Evolutionary conservation across 2,113 vertebrate species (phyloP).

Genomic region (Paradisaea rubra): DNA sequence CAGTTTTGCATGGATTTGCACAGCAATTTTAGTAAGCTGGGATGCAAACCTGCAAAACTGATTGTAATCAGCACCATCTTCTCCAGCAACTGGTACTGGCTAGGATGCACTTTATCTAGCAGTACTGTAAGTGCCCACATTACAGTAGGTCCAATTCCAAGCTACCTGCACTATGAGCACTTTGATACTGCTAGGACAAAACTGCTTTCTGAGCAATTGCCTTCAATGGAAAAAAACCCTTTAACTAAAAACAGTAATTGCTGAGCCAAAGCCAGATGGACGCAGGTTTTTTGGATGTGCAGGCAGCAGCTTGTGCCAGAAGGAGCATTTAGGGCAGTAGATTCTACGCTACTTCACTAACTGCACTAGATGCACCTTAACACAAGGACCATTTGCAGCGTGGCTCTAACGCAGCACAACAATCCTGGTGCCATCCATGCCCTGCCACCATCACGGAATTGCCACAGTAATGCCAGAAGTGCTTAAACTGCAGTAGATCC

Average conservation of each 20-base stretch:
- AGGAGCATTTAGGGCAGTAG: constrained; percentile 99
- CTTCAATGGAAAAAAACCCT: not conserved
- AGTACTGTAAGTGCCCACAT: constrained; percentile 93
- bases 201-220: not conserved
- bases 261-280: not conserved
- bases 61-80: constrained; percentile 67
- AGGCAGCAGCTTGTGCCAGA: constrained; percentile 85
- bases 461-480: constrained; percentile 79
- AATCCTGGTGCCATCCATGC: not conserved
- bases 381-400: constrained; percentile 71
- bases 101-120: constrained; percentile 68
- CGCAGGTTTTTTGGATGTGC: not conserved
- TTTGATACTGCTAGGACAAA: constrained; percentile 88
- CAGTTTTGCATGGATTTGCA: constrained; percentile 99
- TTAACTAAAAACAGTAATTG: not conserved
- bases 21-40: constrained; percentile 96
- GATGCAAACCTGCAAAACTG: constrained; percentile 97
- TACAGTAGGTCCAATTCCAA: constrained; percentile 85
- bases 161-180: constrained; percentile 99
- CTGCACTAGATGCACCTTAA: constrained; percentile 99
- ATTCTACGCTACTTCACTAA: constrained; percentile 90
- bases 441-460: not conserved
- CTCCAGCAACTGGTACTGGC: not conserved
- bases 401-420: not conserved
- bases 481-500: constrained; percentile 79